phyloP scores from a whole-genome alignment of 2,113 vertebrate species.

The Etia nguti region DNA sequence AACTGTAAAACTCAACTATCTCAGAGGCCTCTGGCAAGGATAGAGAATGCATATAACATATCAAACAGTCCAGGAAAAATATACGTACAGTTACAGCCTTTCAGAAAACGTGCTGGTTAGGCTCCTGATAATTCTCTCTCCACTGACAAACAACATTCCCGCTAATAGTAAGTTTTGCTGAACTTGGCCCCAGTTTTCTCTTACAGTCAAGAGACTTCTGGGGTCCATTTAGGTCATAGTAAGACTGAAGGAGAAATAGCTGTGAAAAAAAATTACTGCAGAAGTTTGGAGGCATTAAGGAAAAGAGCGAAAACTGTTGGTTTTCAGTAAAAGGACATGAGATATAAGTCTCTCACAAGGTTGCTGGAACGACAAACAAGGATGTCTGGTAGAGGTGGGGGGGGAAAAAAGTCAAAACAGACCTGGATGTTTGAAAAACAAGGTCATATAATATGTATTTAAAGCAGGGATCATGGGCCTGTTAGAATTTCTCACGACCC shows the following conservation, averaged over 20 bases:
- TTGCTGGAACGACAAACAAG: background rate
- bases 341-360: background rate
- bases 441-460: constrained; percentile 34
- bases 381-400: background rate
- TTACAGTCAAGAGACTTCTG: background rate
- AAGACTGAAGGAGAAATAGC: background rate
- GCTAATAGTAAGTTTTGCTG: background rate
- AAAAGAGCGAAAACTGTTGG: background rate
- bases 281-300: background rate
- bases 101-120: background rate
- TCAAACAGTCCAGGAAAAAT: background rate
- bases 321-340: background rate
- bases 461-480: constrained; percentile 45
- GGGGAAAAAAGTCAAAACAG: background rate
- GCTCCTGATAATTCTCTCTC: background rate
- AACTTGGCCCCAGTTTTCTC: background rate
- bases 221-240: background rate
- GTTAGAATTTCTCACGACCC: constrained; percentile 48
- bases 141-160: background rate
- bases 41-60: background rate
- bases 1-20: background rate
- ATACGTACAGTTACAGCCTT: background rate
- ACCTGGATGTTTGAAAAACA: constrained; percentile 9
- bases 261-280: background rate
- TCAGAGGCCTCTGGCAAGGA: background rate